A percentile compares a stretch with the other conserved stretches of the same genome.
Evolutionary conservation across 2,113 vertebrate species (phyloP).

Genomic region (Gavialis gangeticus): DNA sequence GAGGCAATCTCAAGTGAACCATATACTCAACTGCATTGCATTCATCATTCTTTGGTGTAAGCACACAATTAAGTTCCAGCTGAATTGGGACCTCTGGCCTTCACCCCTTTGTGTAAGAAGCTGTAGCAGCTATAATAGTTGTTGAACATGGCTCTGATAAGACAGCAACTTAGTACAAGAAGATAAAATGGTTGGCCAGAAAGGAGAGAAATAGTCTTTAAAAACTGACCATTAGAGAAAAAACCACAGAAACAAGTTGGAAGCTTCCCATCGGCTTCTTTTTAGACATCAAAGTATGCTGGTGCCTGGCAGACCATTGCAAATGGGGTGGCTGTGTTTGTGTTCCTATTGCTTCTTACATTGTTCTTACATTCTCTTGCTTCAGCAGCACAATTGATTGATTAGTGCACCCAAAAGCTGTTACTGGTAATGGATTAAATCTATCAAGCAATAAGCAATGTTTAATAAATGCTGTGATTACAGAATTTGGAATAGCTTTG

Average conservation of each 20-base stretch:
- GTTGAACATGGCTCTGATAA: background rate
- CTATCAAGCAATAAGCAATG: background rate
- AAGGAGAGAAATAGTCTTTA: background rate
- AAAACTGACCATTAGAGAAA: background rate
- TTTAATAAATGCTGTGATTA: background rate
- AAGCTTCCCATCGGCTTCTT: background rate
- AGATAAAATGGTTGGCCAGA: background rate
- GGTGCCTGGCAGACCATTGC: background rate
- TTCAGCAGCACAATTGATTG: too few relatives aligned
- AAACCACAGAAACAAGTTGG: background rate
- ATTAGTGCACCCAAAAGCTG: background rate
- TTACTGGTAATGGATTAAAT: background rate
- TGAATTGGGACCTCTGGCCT: background rate
- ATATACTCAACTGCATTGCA: background rate
- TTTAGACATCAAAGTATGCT: slow-evolving; percentile 1
- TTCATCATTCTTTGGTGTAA: background rate
- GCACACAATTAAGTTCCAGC: background rate
- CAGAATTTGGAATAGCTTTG: background rate
- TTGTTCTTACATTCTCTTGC: too few relatives aligned
- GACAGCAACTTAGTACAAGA: background rate
- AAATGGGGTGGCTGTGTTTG: background rate
- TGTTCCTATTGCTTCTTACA: background rate
- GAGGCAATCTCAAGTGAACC: background rate
- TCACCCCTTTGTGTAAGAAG: background rate
- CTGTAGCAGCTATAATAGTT: background rate